Conservation (phyloP, 2,888 invertebrate genomes). For the Euzetes globulus region DNA sequence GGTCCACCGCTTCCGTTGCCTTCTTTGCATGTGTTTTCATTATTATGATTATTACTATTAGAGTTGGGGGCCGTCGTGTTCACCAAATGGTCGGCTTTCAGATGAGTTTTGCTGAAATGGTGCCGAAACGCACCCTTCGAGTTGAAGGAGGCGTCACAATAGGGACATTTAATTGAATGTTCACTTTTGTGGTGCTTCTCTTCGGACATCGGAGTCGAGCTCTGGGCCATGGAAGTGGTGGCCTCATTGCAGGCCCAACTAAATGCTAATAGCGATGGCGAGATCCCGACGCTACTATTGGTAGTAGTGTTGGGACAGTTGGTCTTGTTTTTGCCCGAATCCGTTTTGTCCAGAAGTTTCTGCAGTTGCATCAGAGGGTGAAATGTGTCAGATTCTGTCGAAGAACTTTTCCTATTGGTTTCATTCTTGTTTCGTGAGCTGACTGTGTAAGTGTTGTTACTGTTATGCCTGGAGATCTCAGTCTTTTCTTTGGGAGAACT, state of each 20-base stretch:
- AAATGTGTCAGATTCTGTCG: conserved; percentile 5
- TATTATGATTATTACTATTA: conserved; percentile 43
- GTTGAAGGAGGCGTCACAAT: conserved; percentile 90
- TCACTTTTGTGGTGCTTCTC: conserved; percentile 23
- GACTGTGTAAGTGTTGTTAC: not conserved
- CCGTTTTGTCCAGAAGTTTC: conserved; percentile 91
- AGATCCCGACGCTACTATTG: not conserved
- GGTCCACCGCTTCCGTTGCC: conserved; percentile 52
- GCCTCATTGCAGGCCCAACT: conserved; percentile 93
- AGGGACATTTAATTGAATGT: conserved; percentile 76
- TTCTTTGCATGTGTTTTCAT: conserved; percentile 52
- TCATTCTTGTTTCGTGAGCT: conserved; percentile 10
- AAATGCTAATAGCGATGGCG: conserved; percentile 63
- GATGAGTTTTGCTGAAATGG: conserved; percentile 90
- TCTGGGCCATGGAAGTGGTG: conserved; percentile 44
- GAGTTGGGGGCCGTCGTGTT: conserved; percentile 18
- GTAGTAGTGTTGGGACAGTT: conserved; percentile 23
- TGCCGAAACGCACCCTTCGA: conserved; percentile 95
- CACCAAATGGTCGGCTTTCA: conserved; percentile 78
- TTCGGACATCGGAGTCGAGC: not conserved
- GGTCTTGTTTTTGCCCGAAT: conserved; percentile 50
- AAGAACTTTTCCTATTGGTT: not conserved
- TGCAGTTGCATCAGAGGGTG: conserved; percentile 91
- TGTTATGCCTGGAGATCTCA: not conserved
- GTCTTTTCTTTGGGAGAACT: not conserved